phyloP scores from a whole-genome alignment of 2,888 invertebrate species.

The Coremacera marginata region DNA sequence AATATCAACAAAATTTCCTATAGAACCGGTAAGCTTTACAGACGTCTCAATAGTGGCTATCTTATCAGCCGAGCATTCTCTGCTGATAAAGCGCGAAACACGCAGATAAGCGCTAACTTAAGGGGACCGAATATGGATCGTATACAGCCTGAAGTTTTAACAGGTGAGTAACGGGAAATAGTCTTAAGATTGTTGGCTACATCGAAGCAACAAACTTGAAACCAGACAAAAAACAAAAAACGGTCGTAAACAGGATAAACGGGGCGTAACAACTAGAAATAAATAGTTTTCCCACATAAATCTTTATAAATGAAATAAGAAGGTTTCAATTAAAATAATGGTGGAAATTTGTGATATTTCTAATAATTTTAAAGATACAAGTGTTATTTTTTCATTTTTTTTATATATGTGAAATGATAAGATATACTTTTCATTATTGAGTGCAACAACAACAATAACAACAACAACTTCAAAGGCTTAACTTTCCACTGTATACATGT shows the following conservation, averaged over 20 bases:
- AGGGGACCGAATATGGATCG: background rate
- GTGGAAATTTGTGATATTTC: background rate
- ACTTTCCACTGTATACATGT: too few relatives aligned
- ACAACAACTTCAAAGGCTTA: too few relatives aligned
- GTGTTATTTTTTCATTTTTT: too few relatives aligned
- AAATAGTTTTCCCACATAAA: too few relatives aligned
- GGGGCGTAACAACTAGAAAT: background rate
- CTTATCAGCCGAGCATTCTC: slow-evolving; percentile 23
- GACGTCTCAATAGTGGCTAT: slow-evolving; percentile 16
- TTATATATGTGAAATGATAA: too few relatives aligned
- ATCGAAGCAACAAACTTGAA: background rate
- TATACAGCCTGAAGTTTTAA: background rate
- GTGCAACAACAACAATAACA: too few relatives aligned
- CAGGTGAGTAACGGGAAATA: slow-evolving; percentile 32
- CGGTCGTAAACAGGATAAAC: background rate
- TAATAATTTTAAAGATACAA: background rate
- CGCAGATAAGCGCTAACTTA: slow-evolving; percentile 4
- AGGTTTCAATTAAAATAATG: background rate
- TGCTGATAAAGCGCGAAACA: background rate
- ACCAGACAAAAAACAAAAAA: background rate
- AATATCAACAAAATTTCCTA: too few relatives aligned
- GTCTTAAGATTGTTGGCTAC: slow-evolving; percentile 1
- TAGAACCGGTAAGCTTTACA: background rate
- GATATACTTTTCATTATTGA: too few relatives aligned
- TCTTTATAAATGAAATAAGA: background rate